These are phyloP conservation scores for Willowsia nigromaculata DNA, from an alignment of 2,888 invertebrate genomes.

Conservation along the genomic window DNA sequence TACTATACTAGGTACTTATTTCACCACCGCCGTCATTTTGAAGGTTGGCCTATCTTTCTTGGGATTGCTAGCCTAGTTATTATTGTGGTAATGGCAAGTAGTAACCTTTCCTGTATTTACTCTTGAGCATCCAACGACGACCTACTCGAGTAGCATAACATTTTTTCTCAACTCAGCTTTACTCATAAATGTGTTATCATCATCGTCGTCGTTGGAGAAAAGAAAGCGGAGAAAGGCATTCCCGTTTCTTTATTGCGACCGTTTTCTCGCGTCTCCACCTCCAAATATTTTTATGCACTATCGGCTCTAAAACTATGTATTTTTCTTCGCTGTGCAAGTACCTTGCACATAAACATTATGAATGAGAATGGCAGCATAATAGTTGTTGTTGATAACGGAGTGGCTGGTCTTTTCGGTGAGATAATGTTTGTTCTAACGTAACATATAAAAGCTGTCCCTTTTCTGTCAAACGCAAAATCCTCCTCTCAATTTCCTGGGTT, in stretches of 20 bases:
- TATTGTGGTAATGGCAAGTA: background rate
- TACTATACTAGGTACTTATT: background rate
- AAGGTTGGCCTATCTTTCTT: background rate
- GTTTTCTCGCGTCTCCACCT: background rate
- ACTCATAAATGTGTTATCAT: slow-evolving; percentile 8
- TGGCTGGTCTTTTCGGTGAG: background rate
- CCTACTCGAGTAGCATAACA: background rate
- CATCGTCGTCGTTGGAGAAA: background rate
- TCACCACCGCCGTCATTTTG: background rate
- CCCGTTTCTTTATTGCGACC: background rate
- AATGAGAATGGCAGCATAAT: background rate
- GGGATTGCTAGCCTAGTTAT: background rate
- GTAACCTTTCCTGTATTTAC: background rate
- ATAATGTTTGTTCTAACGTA: background rate
- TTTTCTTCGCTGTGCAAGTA: background rate
- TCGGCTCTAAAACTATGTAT: background rate
- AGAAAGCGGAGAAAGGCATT: background rate
- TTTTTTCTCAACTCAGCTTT: background rate
- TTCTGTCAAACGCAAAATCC: slow-evolving; percentile 9
- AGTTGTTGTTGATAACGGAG: background rate
- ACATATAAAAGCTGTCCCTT: background rate
- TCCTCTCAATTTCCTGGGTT: slow-evolving; percentile 44
- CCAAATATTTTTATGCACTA: background rate
- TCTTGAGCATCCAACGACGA: background rate
- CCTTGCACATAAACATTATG: background rate